Evolutionary conservation across 2,113 vertebrate species (phyloP).

Genomic region (Laticauda laticaudata): DNA sequence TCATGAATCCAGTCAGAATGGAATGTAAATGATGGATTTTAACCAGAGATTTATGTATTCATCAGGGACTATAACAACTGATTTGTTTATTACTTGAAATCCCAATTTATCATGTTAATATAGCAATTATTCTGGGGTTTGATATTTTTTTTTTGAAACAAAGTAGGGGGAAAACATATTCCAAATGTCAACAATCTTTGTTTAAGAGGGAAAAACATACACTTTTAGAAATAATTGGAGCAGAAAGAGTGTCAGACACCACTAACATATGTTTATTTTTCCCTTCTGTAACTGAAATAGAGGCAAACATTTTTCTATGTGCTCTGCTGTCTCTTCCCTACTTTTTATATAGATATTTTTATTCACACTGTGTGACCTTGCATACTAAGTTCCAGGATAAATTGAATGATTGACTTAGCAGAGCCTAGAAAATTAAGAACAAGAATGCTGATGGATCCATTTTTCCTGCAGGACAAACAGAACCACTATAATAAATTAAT

Average conservation of each 20-base stretch:
- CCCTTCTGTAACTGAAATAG: conserved; percentile 66
- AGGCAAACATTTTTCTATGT: conserved; percentile 55
- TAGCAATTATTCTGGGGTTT: background rate
- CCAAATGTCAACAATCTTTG: conserved; percentile 63
- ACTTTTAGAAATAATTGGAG: conserved; percentile 67
- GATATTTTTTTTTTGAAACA: background rate
- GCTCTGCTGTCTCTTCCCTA: conserved; percentile 38
- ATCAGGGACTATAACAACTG: background rate
- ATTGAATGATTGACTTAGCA: conserved; percentile 62
- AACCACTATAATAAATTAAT: conserved; percentile 65
- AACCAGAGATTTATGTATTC: background rate
- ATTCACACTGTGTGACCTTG: conserved; percentile 55
- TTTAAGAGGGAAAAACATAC: conserved; percentile 59
- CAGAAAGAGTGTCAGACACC: conserved; percentile 76
- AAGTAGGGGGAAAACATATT: conserved; percentile 27
- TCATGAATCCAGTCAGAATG: background rate
- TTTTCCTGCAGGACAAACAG: conserved; percentile 66
- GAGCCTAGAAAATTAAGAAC: conserved; percentile 48
- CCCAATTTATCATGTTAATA: background rate
- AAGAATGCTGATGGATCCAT: conserved; percentile 57
- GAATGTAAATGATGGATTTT: background rate
- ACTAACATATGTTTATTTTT: conserved; percentile 77
- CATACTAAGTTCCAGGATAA: conserved; percentile 57
- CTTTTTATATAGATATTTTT: conserved; percentile 67
- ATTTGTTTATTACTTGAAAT: conserved; percentile 3